Evolutionary conservation across 2,113 vertebrate species (phyloP).

Genomic region (Piliocolobus tephrosceles): DNA sequence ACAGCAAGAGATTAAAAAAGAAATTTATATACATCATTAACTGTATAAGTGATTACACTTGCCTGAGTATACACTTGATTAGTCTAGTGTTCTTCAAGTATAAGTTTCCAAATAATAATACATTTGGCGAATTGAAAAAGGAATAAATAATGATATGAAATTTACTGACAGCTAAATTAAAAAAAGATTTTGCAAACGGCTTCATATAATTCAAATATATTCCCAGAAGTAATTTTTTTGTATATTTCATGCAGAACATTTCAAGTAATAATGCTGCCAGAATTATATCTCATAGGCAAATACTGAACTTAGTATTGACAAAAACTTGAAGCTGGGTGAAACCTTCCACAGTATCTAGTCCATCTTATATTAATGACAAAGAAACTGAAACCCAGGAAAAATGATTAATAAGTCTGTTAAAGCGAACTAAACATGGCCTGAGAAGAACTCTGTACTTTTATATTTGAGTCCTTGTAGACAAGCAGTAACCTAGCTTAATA

Average conservation of each 20-base stretch:
- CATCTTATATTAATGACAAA: neutral
- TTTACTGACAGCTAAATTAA: constrained; percentile 46
- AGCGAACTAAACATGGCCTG: no score
- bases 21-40: constrained; percentile 58
- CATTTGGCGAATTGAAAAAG: constrained; percentile 33
- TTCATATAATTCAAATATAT: constrained; percentile 45
- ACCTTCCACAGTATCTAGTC: neutral
- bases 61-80: constrained; percentile 27
- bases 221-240: constrained; percentile 19
- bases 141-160: constrained; percentile 38
- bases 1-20: constrained; percentile 38
- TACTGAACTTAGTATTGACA: neutral
- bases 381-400: neutral
- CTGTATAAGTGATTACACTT: constrained; percentile 39
- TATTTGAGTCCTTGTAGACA: no score
- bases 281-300: neutral
- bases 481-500: no score
- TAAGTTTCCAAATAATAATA: constrained; percentile 27
- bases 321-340: neutral
- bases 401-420: neutral
- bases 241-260: constrained; percentile 9
- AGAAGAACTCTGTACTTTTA: no score
- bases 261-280: constrained; percentile 8
- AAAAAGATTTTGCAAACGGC: constrained; percentile 49
- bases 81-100: neutral